Percentiles rank a stretch among this genome's conserved stretches.
These are phyloP conservation scores for Nesogale talazaci DNA, from an alignment of 2,113 vertebrate genomes.

Conservation along the genomic window DNA sequence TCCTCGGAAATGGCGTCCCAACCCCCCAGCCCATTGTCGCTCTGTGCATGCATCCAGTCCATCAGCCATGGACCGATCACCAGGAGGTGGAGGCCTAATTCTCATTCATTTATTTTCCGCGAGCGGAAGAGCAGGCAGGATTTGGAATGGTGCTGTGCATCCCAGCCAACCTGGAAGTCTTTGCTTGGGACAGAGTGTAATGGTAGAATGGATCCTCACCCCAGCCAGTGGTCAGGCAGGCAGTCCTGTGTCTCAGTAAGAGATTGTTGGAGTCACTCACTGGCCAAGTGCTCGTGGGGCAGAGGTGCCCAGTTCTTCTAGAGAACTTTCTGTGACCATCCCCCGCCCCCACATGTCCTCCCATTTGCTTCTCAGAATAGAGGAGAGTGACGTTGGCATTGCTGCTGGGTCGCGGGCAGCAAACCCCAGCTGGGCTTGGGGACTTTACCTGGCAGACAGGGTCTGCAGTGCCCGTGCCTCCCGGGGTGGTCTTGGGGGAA, in stretches of 20 bases:
- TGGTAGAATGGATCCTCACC: too few species aligned
- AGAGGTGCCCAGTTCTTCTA: background rate
- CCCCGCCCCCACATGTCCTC: background rate
- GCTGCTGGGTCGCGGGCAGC: background rate
- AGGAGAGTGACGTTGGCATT: background rate
- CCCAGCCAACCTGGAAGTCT: background rate
- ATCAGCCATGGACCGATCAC: background rate
- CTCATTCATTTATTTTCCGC: background rate
- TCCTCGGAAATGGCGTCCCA: background rate
- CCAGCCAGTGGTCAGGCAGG: background rate
- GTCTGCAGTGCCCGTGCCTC: background rate
- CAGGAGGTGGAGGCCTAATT: background rate
- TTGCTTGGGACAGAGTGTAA: background rate
- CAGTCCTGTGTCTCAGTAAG: background rate
- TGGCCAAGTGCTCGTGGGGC: background rate
- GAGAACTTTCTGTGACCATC: background rate
- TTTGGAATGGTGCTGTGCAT: background rate
- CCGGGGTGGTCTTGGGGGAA: background rate
- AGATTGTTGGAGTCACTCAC: background rate
- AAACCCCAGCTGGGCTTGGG: background rate
- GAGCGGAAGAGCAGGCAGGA: background rate
- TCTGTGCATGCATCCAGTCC: too few species aligned
- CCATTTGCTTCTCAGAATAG: background rate
- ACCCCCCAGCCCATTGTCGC: too few species aligned
- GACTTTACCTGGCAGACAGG: background rate